These are phyloP conservation scores for Psilopsiagon aurifrons DNA, from an alignment of 2,113 vertebrate species.

Conservation along the genomic window DNA sequence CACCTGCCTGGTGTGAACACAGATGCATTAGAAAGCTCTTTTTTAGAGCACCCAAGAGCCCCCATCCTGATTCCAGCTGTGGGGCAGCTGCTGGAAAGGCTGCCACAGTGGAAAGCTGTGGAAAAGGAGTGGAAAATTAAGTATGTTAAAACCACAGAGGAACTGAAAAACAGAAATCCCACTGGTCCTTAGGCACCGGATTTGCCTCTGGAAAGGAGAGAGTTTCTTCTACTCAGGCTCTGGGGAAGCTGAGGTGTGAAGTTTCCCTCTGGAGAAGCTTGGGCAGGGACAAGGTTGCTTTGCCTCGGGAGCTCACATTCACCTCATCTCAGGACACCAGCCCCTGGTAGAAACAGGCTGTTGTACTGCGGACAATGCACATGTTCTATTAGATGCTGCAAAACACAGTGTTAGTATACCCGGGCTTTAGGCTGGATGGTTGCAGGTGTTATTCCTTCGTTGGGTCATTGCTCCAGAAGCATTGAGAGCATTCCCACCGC, in stretches of 20 bases:
- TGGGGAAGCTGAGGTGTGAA: not conserved
- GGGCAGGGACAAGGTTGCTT: not conserved
- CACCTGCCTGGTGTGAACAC: not conserved
- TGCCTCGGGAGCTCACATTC: accelerated
- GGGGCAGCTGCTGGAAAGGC: slow-evolving; percentile 30
- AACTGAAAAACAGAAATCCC: not conserved
- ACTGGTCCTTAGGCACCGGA: accelerated
- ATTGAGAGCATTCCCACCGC: not conserved
- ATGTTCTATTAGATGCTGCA: accelerated
- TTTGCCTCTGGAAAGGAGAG: not conserved
- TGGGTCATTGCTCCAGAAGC: not conserved
- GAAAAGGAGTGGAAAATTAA: not conserved
- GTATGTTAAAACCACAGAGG: not conserved
- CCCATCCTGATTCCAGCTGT: not conserved
- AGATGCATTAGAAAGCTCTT: not conserved
- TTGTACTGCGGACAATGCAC: accelerated
- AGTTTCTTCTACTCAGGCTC: not conserved
- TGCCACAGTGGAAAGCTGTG: no score
- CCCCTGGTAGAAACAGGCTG: not conserved
- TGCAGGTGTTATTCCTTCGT: accelerated
- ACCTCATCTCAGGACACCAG: accelerated
- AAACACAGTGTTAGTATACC: accelerated
- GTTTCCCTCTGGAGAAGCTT: not conserved
- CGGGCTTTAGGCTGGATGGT: not conserved
- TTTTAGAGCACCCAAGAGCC: not conserved